Conservation (phyloP, 2,113 vertebrate species). For the Castor canadensis region DNA sequence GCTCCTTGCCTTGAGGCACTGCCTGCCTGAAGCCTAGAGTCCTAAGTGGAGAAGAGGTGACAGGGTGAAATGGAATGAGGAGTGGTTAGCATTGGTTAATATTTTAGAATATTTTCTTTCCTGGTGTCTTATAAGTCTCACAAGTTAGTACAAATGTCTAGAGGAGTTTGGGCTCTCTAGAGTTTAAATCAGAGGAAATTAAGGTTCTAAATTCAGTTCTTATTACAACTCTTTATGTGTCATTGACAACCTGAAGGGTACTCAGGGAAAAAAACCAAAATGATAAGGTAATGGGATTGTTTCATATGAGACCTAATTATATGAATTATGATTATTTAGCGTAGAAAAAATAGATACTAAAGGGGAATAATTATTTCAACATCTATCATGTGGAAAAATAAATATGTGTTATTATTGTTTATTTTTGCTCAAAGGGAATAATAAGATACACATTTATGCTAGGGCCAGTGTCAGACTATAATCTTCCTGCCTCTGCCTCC, state of each 20-base stretch:
- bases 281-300: neutral
- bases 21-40: neutral
- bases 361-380: neutral
- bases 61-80: neutral
- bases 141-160: neutral
- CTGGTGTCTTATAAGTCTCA: neutral
- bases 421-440: neutral
- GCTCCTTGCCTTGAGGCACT: neutral
- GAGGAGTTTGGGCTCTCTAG: neutral
- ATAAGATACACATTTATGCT: too few relatives aligned
- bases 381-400: neutral
- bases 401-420: neutral
- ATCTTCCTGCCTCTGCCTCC: too few relatives aligned
- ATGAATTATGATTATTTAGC: neutral
- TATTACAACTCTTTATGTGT: neutral
- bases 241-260: neutral
- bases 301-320: neutral
- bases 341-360: conserved; percentile 1
- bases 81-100: neutral
- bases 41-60: conserved; percentile 18
- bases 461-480: too few relatives aligned
- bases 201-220: neutral
- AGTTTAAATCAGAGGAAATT: neutral
- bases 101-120: neutral
- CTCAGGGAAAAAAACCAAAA: neutral